Evolutionary conservation across 2,888 invertebrate species (phyloP), one percentile per base, ranked within the genome.

Genomic region (Eilema griseolum): DNA sequence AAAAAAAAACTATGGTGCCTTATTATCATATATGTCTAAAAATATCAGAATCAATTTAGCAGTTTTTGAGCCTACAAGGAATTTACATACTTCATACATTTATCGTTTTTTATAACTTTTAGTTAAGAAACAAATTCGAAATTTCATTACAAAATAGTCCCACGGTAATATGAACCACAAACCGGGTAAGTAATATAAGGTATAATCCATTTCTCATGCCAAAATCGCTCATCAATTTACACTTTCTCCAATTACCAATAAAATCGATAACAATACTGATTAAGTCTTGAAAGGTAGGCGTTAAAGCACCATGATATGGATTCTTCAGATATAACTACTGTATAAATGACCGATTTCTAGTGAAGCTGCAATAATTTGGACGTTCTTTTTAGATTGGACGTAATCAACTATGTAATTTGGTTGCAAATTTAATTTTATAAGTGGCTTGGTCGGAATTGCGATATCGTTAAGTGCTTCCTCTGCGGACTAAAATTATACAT

Each of bases 361-460:
- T 52, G 52, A 52, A 52, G 20, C 20, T n/a, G 52, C n/a, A 1
- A 31, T 61, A n/a, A 41, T 12, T 62, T 24, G 26, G 41, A 62
- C n/a, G 16, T 62, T 41, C 16, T 24, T 16, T 23, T 62, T 24
- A 41, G 24, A 59, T 24, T 20, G 10, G 23, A 41, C 37, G 23
- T 24, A 62, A 41, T 20, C 10, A 16, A 41, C 24, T 23, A 24
- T 62, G 41, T 24, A 26, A 41, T 24, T 20, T 41, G 26, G 26
- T 63, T 63, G 46, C 26, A 63, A 46, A 63, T 16, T 63, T n/a
- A 41, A 63, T 46, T 63, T 63, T 26, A n/a, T 46, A 46, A 63
- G 24, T 65, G 23, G n/a, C 28, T 65, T 23, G 28, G 65, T 23
- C 20, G 37, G 41, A 57, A 60, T 57, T 41, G 1, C 28, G 56